These are phyloP conservation scores for Drosophila arawakana DNA, from an alignment of 1,140 invertebrate genomes.

Conservation along the genomic window DNA sequence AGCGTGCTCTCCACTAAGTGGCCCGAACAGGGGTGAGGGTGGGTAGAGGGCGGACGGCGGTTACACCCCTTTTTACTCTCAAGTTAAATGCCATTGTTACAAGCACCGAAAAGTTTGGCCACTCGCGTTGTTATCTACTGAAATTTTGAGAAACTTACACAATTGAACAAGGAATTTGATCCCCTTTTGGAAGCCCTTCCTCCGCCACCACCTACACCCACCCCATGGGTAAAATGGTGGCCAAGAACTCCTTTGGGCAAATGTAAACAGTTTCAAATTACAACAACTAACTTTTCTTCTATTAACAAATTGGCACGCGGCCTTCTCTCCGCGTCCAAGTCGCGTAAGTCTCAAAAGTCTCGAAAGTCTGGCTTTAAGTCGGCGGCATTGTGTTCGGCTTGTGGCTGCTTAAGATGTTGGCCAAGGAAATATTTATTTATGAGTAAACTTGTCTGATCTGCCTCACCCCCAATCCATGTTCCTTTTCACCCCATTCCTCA, in stretches of 20 bases:
- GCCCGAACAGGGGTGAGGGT: not conserved
- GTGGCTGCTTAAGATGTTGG: conserved; percentile 71
- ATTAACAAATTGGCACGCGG: conserved; percentile 80
- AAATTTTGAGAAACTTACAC: conserved; percentile 67
- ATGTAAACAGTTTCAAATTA: conserved; percentile 78
- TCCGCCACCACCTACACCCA: not conserved
- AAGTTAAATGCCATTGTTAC: conserved; percentile 49
- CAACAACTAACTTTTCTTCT: conserved; percentile 62
- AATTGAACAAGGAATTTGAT: conserved; percentile 58
- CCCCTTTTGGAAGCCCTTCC: not conserved
- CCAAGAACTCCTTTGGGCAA: conserved; percentile 37
- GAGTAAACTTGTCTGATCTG: conserved; percentile 61
- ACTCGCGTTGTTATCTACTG: conserved; percentile 60
- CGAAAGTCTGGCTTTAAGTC: conserved; percentile 43
- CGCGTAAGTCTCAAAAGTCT: not conserved
- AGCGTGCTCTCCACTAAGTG: conserved; percentile 41
- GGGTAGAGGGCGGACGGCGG: not conserved
- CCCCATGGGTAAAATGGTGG: not conserved
- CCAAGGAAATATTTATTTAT: conserved; percentile 76
- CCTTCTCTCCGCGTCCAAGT: conserved; percentile 19
- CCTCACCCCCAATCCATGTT: not conserved
- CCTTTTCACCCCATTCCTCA: not conserved
- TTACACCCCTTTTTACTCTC: not conserved
- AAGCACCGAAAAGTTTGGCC: conserved; percentile 53
- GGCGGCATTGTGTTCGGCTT: conserved; percentile 16